Percentiles rank a stretch among this genome's conserved stretches.
Conservation (phyloP, 2,888 invertebrate genomes). For the Pachydiplax longipennis region DNA sequence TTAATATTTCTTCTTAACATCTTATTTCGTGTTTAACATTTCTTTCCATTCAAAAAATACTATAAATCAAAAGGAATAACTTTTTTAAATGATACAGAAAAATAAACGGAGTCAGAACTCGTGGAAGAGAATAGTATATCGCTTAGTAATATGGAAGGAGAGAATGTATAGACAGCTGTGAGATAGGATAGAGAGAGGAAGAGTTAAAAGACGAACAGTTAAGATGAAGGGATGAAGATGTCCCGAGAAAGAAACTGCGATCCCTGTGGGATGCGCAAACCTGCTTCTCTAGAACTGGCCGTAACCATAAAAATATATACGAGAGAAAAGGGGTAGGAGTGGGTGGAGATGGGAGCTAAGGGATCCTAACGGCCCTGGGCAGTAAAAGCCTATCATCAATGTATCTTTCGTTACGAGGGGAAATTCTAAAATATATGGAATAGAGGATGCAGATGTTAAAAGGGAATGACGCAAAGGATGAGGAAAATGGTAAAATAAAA, state of each 20-base stretch:
- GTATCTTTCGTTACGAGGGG: not conserved
- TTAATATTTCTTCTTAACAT: too few species aligned
- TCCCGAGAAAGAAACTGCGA: not conserved
- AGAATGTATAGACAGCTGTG: not conserved
- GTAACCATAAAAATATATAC: not conserved
- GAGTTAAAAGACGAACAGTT: not conserved
- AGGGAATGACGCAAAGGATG: too few species aligned
- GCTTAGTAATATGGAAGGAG: too few species aligned
- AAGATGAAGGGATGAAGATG: slow-evolving; percentile 2
- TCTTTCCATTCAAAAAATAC: too few species aligned
- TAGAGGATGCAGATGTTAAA: too few species aligned
- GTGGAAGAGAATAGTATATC: too few species aligned
- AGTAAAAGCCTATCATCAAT: not conserved
- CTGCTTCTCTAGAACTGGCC: not conserved
- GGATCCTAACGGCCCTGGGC: not conserved
- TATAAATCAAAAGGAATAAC: too few species aligned
- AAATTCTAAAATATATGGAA: too few species aligned
- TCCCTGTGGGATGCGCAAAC: not conserved
- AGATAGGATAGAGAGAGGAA: not conserved
- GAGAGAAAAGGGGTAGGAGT: not conserved
- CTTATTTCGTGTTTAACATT: too few species aligned
- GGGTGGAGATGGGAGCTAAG: not conserved
- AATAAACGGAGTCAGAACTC: too few species aligned
- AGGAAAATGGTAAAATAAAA: too few species aligned
- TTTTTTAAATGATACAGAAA: too few species aligned